Percentiles rank a stretch among this genome's conserved stretches.
Conservation (phyloP, 2,797 vertebrate genomes). For the Gambelia wislizenii region DNA sequence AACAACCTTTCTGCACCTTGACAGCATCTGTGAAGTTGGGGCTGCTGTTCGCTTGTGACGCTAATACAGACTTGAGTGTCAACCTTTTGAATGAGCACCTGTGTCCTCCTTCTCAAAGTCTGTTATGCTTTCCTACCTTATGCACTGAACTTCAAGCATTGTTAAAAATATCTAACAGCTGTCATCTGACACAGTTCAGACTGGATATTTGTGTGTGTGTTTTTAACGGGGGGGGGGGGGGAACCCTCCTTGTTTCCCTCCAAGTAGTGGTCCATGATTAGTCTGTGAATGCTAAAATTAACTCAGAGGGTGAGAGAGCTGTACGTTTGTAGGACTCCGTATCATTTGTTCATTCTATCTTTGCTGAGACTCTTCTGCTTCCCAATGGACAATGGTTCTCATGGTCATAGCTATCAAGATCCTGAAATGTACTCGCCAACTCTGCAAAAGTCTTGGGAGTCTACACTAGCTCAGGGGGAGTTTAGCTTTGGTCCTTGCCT, state of each 20-base stretch:
- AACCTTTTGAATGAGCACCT: background rate
- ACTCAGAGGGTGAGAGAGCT: background rate
- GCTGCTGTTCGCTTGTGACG: background rate
- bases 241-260: background rate
- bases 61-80: too few relatives aligned
- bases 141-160: background rate
- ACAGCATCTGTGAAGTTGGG: conserved; percentile 3
- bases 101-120: background rate
- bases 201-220: too few relatives aligned
- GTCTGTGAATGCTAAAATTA: background rate
- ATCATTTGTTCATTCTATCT: background rate
- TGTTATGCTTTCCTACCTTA: background rate
- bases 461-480: background rate
- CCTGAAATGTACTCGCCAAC: background rate
- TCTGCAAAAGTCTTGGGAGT: background rate
- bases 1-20: background rate
- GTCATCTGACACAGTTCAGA: background rate
- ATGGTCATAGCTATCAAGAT: background rate
- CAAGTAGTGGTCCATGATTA: background rate
- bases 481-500: too few relatives aligned
- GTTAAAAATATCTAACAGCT: background rate
- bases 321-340: background rate
- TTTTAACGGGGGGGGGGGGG: too few relatives aligned
- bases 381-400: background rate
- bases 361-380: background rate